Evolutionary conservation across 2,113 vertebrate genomes (phyloP), one percentile per base, ranked within the genome.

Genomic region (Pseudorhombus dupliciocellatus): DNA sequence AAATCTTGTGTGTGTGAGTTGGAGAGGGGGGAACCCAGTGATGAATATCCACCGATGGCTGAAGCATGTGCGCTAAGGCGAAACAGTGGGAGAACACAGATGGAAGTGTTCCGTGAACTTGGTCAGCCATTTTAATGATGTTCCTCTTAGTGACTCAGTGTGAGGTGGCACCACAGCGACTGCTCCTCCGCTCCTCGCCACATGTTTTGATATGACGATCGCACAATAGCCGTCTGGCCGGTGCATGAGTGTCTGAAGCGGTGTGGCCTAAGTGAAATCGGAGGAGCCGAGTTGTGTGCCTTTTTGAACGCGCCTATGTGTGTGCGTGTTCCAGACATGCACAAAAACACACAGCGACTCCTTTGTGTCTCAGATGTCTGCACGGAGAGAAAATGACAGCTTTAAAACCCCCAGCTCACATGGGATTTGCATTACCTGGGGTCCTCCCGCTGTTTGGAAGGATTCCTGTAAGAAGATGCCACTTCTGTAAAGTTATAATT

Each of bases 81-180:
- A 85, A 87, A 82, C 71, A 81, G 80, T 70, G 46, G 86, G 74
- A 59, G 74, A 85, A 83, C 86, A 90, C 90, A 90, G 85, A 90
- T 90, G 89, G 86, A 89, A 87, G 85, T 86, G 87, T 91, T 91
- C 83, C 84, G 68, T 70, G 76, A 86, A 88, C 85, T 87, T 78
- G 80, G 75, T 84, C 89, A 81, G 81, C 83, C 84, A 80, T 88
- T 92, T 88, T 90, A 89, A 91, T 81, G 84, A 88, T 81, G 83
- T 66, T 89, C 72, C 77, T 79, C 68, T 67, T 58, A 77, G 79
- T 83, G 87, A 89, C 71, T 88, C 88, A 87, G 76, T 66, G 82
- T 87, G 91, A 89, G 78, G 77, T 84, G 72, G 66, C 79, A 70
- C 75, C 66, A 66, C 69, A 67, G 75, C 71, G 75, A 28, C 59